Evolutionary conservation across 2,797 vertebrate species (phyloP), one percentile per base, ranked within the genome.

Genomic region (Hydrolagus colliei): DNA sequence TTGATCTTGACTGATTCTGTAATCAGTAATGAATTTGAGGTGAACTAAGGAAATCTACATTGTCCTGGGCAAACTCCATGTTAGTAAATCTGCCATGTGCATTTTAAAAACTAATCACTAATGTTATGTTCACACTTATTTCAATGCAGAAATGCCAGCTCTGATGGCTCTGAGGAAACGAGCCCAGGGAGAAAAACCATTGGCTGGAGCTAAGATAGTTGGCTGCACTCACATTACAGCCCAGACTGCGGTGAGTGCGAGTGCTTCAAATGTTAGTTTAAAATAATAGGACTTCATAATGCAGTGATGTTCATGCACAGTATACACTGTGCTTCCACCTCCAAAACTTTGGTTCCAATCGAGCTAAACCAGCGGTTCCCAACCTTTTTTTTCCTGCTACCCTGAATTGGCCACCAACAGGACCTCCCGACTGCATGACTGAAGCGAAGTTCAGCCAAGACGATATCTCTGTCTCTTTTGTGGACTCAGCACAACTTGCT

Each of bases 221-320:
- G 98, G 98, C 87, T 99, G 98, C 90, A 99, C 98, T 1, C 98
- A 99, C 92, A 98, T 99, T 88, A 99, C 98, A 0, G 97, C 97
- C 0, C 97, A 99, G 93, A 98, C 97, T 1, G 98, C 98, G 72
- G 97, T 99, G 89, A 96, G 97, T 92, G 41, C 41, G 6, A 3
- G 41, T 52, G 41, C 41, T 52, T 27, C 27, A 27, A 27, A 27
- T 27, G 27, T 27, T 27, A 27, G 6, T 52, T 52, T 52, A 52
- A 52, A 52, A 52, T 52, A 52, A 52, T 52, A 52, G 41, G 6
- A 52, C 41, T 52, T 52, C 41, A 52, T 52, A 52, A 52, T 52
- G 41, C 41, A 52, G 6, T 52, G 41, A 52, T 52, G 41, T 52
- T 52, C 41, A 52, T 52, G 6, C 41, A 52, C 41, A 52, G 41